Evolutionary conservation across 1,140 invertebrate genomes (phyloP).

Genomic region (Scaptomyza graminum): DNA sequence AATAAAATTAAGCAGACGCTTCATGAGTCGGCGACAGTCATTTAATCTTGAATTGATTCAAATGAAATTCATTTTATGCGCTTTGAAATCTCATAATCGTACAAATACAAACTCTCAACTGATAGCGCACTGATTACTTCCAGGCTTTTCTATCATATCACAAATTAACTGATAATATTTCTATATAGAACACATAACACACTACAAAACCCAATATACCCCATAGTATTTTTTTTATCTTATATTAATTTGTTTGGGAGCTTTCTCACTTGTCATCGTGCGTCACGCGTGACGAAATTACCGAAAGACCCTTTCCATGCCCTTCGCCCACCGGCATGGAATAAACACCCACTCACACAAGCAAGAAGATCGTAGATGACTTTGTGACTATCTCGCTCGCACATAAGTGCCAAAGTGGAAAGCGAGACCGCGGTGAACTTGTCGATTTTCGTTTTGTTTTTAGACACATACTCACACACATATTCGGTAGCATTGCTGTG

Average conservation of each 20-base stretch:
- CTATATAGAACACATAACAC: not conserved
- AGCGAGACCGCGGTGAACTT: constrained; percentile 10
- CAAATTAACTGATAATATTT: constrained; percentile 20
- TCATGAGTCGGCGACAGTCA: constrained; percentile 1
- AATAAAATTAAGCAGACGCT: constrained; percentile 8
- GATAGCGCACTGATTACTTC: constrained; percentile 24
- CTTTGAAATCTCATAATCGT: constrained; percentile 18
- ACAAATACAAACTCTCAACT: not conserved
- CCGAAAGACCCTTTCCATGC: constrained; percentile 1
- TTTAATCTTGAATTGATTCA: not conserved
- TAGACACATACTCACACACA: constrained; percentile 13
- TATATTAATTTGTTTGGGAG: constrained; percentile 24
- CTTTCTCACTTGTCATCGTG: constrained; percentile 26
- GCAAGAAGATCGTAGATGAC: constrained; percentile 14
- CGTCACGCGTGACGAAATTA: constrained; percentile 39
- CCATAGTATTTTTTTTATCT: constrained; percentile 11
- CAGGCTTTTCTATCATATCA: constrained; percentile 36
- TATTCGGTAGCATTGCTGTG: not conserved
- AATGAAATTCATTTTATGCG: constrained; percentile 8
- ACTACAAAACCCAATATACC: not conserved
- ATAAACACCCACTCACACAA: not conserved
- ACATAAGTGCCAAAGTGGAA: not conserved
- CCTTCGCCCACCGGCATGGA: constrained; percentile 1
- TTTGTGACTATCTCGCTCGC: constrained; percentile 14
- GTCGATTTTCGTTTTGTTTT: constrained; percentile 33